phyloP scores from a whole-genome alignment of 2,888 invertebrate genomes.

The Opisthograptis luteolata region DNA sequence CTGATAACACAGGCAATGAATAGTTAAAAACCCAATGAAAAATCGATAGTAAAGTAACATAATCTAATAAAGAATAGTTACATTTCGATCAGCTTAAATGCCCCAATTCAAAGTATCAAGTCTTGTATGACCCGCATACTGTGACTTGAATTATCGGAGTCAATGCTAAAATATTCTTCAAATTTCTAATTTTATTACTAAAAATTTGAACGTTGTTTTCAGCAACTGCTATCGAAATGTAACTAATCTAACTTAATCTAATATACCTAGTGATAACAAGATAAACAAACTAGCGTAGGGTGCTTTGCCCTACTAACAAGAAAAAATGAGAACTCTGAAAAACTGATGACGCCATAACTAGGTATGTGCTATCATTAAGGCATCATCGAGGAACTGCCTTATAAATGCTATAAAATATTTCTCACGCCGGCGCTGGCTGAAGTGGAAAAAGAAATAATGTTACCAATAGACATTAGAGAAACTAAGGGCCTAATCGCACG shows the following conservation, averaged over 20 bases:
- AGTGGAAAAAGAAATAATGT: too few species aligned
- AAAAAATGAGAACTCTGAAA: not conserved
- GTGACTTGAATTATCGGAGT: constrained; percentile 46
- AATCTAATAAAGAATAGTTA: constrained; percentile 38
- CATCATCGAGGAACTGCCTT: too few species aligned
- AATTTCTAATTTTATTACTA: constrained; percentile 56
- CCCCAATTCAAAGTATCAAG: constrained; percentile 41
- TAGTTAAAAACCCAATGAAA: constrained; percentile 71
- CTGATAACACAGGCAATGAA: constrained; percentile 21
- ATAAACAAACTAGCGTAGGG: not conserved
- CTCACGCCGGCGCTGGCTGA: too few species aligned
- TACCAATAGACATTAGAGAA: too few species aligned
- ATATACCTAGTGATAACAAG: not conserved
- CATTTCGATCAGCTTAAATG: constrained; percentile 36
- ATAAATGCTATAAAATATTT: too few species aligned
- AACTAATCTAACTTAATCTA: too few species aligned
- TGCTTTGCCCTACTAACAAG: not conserved
- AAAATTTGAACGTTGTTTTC: constrained; percentile 44
- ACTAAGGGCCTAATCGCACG: too few species aligned
- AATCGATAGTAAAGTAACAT: constrained; percentile 38
- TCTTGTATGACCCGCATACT: constrained; percentile 69
- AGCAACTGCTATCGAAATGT: constrained; percentile 22
- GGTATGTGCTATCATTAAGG: too few species aligned
- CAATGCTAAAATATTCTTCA: constrained; percentile 40
- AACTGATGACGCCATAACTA: too few species aligned